Evolutionary conservation across 2,113 vertebrate genomes (phyloP).

Genomic region (Hepsetus odoe): DNA sequence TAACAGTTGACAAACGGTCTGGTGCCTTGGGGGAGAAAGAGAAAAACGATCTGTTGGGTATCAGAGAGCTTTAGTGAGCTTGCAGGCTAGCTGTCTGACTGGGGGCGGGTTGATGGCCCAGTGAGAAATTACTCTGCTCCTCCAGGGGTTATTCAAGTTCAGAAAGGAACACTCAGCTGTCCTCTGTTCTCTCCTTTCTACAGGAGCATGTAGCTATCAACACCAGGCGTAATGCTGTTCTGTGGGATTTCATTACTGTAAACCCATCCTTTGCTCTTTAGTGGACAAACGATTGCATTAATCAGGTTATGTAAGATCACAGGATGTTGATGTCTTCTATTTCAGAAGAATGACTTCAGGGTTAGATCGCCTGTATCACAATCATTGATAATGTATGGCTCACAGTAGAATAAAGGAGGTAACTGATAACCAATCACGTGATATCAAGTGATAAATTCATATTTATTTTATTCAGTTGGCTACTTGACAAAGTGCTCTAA

Average conservation of each 20-base stretch:
- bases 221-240: conserved; percentile 37
- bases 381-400: conserved; percentile 35
- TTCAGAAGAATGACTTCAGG: not conserved
- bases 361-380: not conserved
- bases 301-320: not conserved
- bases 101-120: not conserved
- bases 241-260: conserved; percentile 35
- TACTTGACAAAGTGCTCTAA: conserved; percentile 33
- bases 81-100: too few species aligned
- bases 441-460: conserved; percentile 42
- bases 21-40: not conserved
- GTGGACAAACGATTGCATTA: conserved; percentile 1
- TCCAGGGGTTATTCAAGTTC: conserved; percentile 31
- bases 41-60: not conserved
- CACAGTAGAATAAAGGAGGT: conserved; percentile 16
- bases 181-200: conserved; percentile 25
- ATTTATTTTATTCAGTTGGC: conserved; percentile 41
- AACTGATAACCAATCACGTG: conserved; percentile 33
- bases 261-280: conserved; percentile 17
- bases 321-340: not conserved
- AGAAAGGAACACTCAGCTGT: conserved; percentile 23
- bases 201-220: conserved; percentile 18
- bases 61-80: not conserved
- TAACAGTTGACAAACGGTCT: not conserved
- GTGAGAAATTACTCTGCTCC: not conserved